Base-by-base conservation (phyloP, 2,888 invertebrate species). In the Ophioninae sp. region DNA sequence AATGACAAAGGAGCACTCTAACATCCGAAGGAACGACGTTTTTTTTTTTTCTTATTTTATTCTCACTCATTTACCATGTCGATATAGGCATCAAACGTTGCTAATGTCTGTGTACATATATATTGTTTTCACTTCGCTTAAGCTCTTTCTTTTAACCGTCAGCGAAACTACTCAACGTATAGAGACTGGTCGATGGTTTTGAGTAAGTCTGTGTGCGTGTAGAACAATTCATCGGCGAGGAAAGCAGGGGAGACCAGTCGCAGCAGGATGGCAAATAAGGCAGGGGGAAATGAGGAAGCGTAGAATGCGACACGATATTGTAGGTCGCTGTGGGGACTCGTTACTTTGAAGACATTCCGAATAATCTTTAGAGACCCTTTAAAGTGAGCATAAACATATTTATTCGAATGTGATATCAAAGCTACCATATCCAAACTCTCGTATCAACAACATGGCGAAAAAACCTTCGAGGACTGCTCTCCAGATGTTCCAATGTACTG, bases 181-280 rank as follows among this genome's bases (percentile, higher is more conserved):
- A 63, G 56, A 22, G 56, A 22, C 37, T 67, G 6, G 41, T 64
- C 64, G 56, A 44, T 0, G 44, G 44, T 10, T 30, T 41, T 44
- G 76, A 61, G 10, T 69, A 10, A 39, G 30, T 37, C 44, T 68
- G 68, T 30, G 30, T 68, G 39, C 30, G 22, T 76, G 22, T 44
- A 80, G 41, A 61, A 44, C 68, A 59, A 20, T 30, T 71, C 44
- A 67, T 61, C 72, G 63, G 61, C 76, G 71, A 72, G 39, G 75
- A 76, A 51, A 61, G 64, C 41, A 87, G 84, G 79, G 83, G 83
- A 58, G 59, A 84, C 82, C 81, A 65, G 77, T 69, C 82, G 82
- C 37, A 73, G 68, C 72, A 74, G 83, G 81, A 82, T 80, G 73
- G 83, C 84, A 87, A 86, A 87, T 85, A 87, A 86, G 85, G 83